A percentile compares a stretch with the other conserved stretches of the same genome.
These are phyloP conservation scores for Brachirus orientalis DNA, from an alignment of 2,113 vertebrate genomes.

Conservation along the genomic window DNA sequence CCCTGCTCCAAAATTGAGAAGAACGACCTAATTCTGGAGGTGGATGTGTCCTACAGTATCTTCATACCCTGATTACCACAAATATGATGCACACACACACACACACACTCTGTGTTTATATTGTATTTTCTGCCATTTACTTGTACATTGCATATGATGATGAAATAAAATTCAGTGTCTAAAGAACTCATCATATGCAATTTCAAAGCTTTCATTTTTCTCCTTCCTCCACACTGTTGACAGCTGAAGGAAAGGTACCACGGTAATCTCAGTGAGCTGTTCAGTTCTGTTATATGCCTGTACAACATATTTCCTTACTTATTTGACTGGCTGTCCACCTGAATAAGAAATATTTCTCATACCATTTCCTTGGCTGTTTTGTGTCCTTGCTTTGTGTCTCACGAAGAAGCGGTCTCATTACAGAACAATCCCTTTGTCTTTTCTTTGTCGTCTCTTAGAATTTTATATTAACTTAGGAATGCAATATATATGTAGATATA, in stretches of 20 bases:
- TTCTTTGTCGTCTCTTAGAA: neutral
- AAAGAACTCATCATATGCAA: constrained; percentile 46
- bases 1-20: constrained; percentile 37
- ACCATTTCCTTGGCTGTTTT: constrained; percentile 41
- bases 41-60: constrained; percentile 54
- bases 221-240: constrained; percentile 18
- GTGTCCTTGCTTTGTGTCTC: constrained; percentile 38
- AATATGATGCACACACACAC: constrained; percentile 36
- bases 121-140: constrained; percentile 69
- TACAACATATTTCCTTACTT: constrained; percentile 52
- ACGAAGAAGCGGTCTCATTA: constrained; percentile 26
- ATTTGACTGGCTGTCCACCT: constrained; percentile 60
- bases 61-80: constrained; percentile 41
- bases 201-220: constrained; percentile 41
- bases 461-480: too few species aligned
- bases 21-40: constrained; percentile 57
- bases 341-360: constrained; percentile 70
- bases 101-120: constrained; percentile 61
- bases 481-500: too few species aligned
- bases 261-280: constrained; percentile 50
- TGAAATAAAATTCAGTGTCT: constrained; percentile 54
- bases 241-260: constrained; percentile 28
- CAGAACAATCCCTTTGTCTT: neutral
- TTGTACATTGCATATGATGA: constrained; percentile 66
- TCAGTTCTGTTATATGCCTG: constrained; percentile 45